These are phyloP conservation scores for Chionis minor DNA, from an alignment of 2,113 vertebrate genomes.

Conservation along the genomic window DNA sequence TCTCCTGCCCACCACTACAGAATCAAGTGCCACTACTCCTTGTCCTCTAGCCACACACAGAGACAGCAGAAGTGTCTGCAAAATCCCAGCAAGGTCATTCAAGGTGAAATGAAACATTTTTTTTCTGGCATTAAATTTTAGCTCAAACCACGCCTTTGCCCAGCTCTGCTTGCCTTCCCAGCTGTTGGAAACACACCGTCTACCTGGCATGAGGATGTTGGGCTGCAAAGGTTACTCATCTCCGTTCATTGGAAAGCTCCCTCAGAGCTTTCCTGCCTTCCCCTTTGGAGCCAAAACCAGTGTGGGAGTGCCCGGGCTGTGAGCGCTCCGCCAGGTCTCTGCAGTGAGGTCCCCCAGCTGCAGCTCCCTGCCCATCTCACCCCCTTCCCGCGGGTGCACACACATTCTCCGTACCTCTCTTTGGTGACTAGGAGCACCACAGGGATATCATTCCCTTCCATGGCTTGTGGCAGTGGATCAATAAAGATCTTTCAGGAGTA, in stretches of 20 bases:
- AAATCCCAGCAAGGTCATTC: neutral
- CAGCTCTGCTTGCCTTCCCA: neutral
- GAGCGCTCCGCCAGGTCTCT: neutral
- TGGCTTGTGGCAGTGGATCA: rapidly evolving
- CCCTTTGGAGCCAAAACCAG: neutral
- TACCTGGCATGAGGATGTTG: neutral
- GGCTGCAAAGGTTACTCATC: neutral
- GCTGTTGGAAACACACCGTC: neutral
- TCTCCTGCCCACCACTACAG: neutral
- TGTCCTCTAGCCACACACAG: neutral
- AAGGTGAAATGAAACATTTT: neutral
- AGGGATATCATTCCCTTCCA: neutral
- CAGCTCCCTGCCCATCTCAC: neutral
- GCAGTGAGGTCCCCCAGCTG: neutral
- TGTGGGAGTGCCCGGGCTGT: neutral
- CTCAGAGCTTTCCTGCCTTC: neutral
- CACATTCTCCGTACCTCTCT: neutral
- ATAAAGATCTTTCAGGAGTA: neutral
- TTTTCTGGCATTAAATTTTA: neutral
- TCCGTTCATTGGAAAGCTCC: neutral
- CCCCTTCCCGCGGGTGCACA: too few species aligned
- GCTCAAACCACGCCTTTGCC: neutral
- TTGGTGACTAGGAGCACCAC: rapidly evolving
- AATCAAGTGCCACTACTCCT: neutral
- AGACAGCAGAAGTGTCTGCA: neutral